Evolutionary conservation across 2,888 invertebrate species (phyloP).

Genomic region (Notocelia uddmanniana): DNA sequence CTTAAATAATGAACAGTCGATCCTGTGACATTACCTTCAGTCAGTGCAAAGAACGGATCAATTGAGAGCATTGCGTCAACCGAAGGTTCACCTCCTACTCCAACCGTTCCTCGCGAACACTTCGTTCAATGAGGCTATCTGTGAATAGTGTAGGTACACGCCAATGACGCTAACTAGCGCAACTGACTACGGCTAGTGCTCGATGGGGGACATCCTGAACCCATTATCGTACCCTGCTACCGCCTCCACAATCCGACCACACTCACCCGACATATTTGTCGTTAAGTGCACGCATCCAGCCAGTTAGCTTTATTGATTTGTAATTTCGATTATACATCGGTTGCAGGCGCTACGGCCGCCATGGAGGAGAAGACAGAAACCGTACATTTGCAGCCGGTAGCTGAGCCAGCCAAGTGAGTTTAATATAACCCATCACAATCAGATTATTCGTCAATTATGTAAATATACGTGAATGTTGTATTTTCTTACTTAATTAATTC

Average conservation of each 20-base stretch:
- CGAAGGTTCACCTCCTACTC: slow-evolving; percentile 30
- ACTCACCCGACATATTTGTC: slow-evolving; percentile 29
- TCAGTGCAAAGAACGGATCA: slow-evolving; percentile 26
- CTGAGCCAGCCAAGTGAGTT: slow-evolving; percentile 48
- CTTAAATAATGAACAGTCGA: not conserved
- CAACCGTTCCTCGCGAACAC: not conserved
- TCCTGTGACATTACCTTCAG: slow-evolving; percentile 20
- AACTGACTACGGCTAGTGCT: slow-evolving; percentile 36
- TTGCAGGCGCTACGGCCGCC: slow-evolving; percentile 31
- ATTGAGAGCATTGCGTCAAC: slow-evolving; percentile 31
- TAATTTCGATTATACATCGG: slow-evolving; percentile 24
- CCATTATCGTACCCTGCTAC: slow-evolving; percentile 36
- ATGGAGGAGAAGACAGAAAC: slow-evolving; percentile 55
- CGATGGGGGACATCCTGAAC: slow-evolving; percentile 45
- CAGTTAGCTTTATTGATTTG: slow-evolving; percentile 9
- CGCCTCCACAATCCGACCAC: slow-evolving; percentile 38
- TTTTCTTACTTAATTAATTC: no score
- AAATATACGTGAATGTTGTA: no score
- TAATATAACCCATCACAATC: no score
- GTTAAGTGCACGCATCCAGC: slow-evolving; percentile 32
- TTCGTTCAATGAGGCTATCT: slow-evolving; percentile 38
- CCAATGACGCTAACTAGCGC: slow-evolving; percentile 37
- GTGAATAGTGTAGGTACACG: slow-evolving; percentile 38
- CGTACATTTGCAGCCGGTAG: slow-evolving; percentile 55
- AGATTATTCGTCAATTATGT: no score